Evolutionary conservation across 2,888 invertebrate species (phyloP), one percentile per base, ranked within the genome.

Genomic region (Euzophera pinguis): DNA sequence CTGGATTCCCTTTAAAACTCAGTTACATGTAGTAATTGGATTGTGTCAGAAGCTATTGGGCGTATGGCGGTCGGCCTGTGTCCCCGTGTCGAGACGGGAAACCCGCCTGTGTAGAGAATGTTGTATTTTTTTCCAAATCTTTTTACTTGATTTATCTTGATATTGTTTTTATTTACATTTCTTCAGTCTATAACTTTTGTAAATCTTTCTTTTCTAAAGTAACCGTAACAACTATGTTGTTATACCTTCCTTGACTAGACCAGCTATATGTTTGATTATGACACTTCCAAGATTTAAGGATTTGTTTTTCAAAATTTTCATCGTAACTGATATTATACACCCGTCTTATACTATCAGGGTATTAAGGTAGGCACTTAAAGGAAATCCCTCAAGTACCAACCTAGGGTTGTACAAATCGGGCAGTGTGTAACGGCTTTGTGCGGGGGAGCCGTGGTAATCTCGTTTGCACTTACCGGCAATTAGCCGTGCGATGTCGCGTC

Each of bases 401-500:
- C 35, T 43, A 39, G 22, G 35, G 50, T 12, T 37, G 35, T 43
- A 51, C 51, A 56, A 53, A 48, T 54, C 53, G 50, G 53, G 39
- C 39, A 52, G 51, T 57, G 52, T 55, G 51, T 48, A 54, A 52
- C 53, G 41, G 43, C 53, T 50, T 54, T 50, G 49, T 45, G 45
- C 42, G 38, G 32, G 45, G 16, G 38, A 50, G 45, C 37, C 47
- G 53, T 49, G 64, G 68, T 81, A 81, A 81, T 78, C 77, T 72
- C 71, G 65, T 83, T 83, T 83, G 78, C 75, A 67, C 73, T 78
- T 79, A 75, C 76, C 68, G 74, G 69, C 81, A 83, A 83, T 84
- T 84, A 84, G 75, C 68, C 64, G 64, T 12, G 64, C 67, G 64
- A 62, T 58, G 55, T 60, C 61, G 63, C 56, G 47, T 14, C 12